Conservation (phyloP, 37 sponge, comb jelly and placozoan genomes). For the Petrosia ficiformis region DNA sequence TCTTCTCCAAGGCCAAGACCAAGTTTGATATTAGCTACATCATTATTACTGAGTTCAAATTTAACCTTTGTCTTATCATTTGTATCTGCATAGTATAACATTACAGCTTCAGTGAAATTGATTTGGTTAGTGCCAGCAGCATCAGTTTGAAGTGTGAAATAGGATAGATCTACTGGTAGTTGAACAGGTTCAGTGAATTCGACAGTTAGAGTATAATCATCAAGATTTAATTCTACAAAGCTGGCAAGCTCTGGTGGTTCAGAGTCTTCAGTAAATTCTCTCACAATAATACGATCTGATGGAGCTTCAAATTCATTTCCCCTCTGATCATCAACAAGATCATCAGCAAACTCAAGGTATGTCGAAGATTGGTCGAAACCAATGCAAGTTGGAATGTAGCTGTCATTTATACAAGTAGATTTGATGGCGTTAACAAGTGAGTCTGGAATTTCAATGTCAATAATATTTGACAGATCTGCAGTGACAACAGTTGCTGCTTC, state of each 20-base stretch:
- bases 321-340: slow-evolving; percentile 25
- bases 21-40: slow-evolving; percentile 39
- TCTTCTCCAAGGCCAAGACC: slow-evolving; percentile 43
- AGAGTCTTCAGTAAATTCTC: slow-evolving; percentile 33
- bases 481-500: slow-evolving; percentile 25
- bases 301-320: neutral
- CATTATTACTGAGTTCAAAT: slow-evolving; percentile 36
- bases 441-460: slow-evolving; percentile 31
- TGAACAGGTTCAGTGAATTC: slow-evolving; percentile 66
- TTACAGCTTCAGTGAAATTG: slow-evolving; percentile 16
- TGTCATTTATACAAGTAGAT: slow-evolving; percentile 15
- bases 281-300: slow-evolving; percentile 11
- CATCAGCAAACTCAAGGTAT: slow-evolving; percentile 33
- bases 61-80: slow-evolving; percentile 42
- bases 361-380: slow-evolving; percentile 38
- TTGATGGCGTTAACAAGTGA: slow-evolving; percentile 45
- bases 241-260: slow-evolving; percentile 22
- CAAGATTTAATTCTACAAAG: slow-evolving; percentile 42
- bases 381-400: slow-evolving; percentile 35
- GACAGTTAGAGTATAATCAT: slow-evolving; percentile 30
- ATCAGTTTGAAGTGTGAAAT: slow-evolving; percentile 51
- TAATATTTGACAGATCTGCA: slow-evolving; percentile 7
- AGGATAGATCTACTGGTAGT: slow-evolving; percentile 47
- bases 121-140: neutral
- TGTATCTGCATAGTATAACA: slow-evolving; percentile 14